phyloP scores from a whole-genome alignment of 2,888 invertebrate species.

The Dicyrtomina minuta region DNA sequence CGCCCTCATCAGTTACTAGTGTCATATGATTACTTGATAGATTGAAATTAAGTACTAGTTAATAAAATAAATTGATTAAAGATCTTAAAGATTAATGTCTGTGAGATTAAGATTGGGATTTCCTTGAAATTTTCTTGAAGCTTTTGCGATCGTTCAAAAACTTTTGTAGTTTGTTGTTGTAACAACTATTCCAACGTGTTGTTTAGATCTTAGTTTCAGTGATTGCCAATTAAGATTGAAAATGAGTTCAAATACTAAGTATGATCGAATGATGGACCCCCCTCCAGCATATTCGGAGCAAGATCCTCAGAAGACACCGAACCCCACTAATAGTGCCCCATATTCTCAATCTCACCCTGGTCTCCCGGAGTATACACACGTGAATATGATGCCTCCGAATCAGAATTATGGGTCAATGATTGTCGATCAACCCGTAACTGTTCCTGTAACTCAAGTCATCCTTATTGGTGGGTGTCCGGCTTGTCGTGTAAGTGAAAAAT shows the following conservation, averaged over 20 bases:
- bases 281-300: conserved; percentile 25
- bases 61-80: too few relatives aligned
- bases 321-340: background rate
- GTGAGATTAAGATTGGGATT: too few relatives aligned
- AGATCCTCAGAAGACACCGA: conserved; percentile 14
- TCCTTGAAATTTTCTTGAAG: too few relatives aligned
- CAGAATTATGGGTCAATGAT: conserved; percentile 41
- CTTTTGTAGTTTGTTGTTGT: too few relatives aligned
- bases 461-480: conserved; percentile 85
- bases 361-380: background rate
- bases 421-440: conserved; percentile 56
- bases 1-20: too few relatives aligned
- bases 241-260: conserved; percentile 8
- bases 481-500: conserved; percentile 68
- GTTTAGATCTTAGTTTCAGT: too few relatives aligned
- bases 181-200: too few relatives aligned
- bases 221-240: too few relatives aligned
- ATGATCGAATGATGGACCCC: conserved; percentile 21
- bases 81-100: too few relatives aligned
- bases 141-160: too few relatives aligned
- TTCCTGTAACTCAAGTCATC: conserved; percentile 74
- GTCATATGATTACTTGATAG: too few relatives aligned
- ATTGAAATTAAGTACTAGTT: too few relatives aligned
- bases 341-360: background rate
- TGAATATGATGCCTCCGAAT: conserved; percentile 11